A percentile compares a stretch with the other conserved stretches of the same genome.
These are phyloP conservation scores for Leptosomus discolor DNA, from an alignment of 2,113 vertebrate species.

Conservation along the genomic window DNA sequence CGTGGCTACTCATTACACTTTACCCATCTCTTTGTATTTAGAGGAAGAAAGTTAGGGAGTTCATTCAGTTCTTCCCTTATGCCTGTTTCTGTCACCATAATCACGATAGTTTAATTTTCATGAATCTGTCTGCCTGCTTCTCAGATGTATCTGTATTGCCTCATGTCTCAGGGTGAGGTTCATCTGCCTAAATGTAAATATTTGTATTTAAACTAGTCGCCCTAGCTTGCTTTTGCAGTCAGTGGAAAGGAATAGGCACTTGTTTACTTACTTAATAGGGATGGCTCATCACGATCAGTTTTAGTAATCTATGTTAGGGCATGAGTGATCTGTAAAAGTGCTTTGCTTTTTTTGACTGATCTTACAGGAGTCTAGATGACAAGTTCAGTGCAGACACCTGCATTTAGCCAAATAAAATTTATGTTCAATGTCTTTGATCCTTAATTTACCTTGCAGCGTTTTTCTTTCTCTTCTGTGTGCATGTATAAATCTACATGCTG, in stretches of 20 bases:
- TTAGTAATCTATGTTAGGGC: not conserved
- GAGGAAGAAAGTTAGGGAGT: not conserved
- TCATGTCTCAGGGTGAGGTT: not conserved
- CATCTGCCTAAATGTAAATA: not conserved
- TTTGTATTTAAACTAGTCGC: not conserved
- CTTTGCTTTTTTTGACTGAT: not conserved
- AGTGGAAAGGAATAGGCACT: constrained; percentile 16
- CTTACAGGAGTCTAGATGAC: not conserved
- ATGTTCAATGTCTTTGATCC: not conserved
- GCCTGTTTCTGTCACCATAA: not conserved
- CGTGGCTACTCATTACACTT: not conserved
- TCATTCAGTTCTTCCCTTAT: not conserved
- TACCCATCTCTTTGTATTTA: not conserved
- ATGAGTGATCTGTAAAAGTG: not conserved
- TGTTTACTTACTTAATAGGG: not conserved
- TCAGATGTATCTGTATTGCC: not conserved
- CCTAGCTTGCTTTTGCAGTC: not conserved
- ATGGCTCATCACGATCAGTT: not conserved
- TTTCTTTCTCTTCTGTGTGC: not conserved
- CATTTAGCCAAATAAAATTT: not conserved
- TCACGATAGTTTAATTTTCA: not conserved
- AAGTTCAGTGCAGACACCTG: not conserved
- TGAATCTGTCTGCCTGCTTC: not conserved
- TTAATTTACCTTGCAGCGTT: not conserved
- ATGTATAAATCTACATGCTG: not conserved